Evolutionary conservation across 2,888 invertebrate genomes (phyloP).

Genomic region (Patella depressa): DNA sequence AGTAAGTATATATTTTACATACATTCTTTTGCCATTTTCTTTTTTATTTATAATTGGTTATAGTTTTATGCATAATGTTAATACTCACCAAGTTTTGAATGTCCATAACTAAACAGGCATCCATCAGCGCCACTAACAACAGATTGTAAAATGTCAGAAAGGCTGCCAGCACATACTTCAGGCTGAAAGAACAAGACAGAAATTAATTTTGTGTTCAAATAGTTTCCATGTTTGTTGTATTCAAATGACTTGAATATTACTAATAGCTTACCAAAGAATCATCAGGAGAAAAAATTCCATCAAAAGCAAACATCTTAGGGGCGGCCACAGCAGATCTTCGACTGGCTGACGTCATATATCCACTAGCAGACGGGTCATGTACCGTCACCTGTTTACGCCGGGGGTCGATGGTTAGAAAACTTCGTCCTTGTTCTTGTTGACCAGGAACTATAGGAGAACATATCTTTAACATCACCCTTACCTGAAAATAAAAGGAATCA

Average conservation of each 20-base stretch:
- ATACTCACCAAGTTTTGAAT: slow-evolving; percentile 68
- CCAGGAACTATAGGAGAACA: slow-evolving; percentile 72
- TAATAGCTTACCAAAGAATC: slow-evolving; percentile 82
- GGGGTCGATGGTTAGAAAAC: slow-evolving; percentile 87
- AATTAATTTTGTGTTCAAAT: no score
- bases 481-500: slow-evolving; percentile 73
- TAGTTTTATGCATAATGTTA: neutral
- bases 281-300: slow-evolving; percentile 92
- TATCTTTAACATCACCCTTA: slow-evolving; percentile 93
- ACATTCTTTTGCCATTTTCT: no score
- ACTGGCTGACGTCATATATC: slow-evolving; percentile 60
- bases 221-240: neutral
- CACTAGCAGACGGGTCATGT: slow-evolving; percentile 80
- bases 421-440: slow-evolving; percentile 52
- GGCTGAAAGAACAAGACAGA: slow-evolving; percentile 78
- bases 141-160: slow-evolving; percentile 94
- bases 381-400: slow-evolving; percentile 94
- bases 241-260: neutral
- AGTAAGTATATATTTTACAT: no score
- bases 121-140: slow-evolving; percentile 95
- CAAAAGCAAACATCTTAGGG: slow-evolving; percentile 98
- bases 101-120: slow-evolving; percentile 73
- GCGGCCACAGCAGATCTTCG: slow-evolving; percentile 74
- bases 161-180: slow-evolving; percentile 90
- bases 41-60: neutral